Conservation (phyloP, 1,140 invertebrate species). For the Berghia stephanieae region DNA sequence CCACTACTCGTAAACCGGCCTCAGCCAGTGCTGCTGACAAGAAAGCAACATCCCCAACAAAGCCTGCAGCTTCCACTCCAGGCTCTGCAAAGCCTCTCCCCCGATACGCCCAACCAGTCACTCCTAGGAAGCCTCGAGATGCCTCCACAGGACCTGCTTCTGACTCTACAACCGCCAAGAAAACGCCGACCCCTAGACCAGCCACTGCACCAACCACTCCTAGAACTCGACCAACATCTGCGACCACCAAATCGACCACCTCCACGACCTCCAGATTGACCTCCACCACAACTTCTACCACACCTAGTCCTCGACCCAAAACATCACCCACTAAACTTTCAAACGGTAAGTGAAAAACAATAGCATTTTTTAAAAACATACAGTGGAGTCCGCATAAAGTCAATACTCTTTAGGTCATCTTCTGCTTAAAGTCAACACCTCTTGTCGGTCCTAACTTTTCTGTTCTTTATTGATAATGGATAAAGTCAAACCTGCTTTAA, state of each 20-base stretch:
- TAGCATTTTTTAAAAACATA: too few species aligned
- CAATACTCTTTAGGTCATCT: too few species aligned
- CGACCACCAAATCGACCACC: too few species aligned
- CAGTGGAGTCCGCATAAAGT: too few species aligned
- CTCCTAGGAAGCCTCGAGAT: background rate
- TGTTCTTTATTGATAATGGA: too few species aligned
- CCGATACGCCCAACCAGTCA: slow-evolving; percentile 5
- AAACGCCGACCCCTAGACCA: background rate
- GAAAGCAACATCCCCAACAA: background rate
- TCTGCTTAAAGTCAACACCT: too few species aligned
- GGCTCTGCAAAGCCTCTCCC: background rate
- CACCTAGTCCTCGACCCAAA: background rate
- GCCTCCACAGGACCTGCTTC: background rate
- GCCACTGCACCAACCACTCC: background rate
- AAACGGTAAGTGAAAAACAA: slow-evolving; percentile 15
- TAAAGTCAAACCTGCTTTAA: too few species aligned
- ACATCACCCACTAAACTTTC: slow-evolving; percentile 10
- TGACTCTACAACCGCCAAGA: background rate
- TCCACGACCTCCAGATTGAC: too few species aligned
- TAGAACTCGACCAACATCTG: background rate
- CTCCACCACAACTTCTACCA: too few species aligned
- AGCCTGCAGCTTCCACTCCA: background rate
- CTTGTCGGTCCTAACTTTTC: too few species aligned
- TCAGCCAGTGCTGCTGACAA: background rate
- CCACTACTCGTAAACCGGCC: background rate